Conservation (phyloP, 2,888 invertebrate genomes). For the Brachylomia viminalis region DNA sequence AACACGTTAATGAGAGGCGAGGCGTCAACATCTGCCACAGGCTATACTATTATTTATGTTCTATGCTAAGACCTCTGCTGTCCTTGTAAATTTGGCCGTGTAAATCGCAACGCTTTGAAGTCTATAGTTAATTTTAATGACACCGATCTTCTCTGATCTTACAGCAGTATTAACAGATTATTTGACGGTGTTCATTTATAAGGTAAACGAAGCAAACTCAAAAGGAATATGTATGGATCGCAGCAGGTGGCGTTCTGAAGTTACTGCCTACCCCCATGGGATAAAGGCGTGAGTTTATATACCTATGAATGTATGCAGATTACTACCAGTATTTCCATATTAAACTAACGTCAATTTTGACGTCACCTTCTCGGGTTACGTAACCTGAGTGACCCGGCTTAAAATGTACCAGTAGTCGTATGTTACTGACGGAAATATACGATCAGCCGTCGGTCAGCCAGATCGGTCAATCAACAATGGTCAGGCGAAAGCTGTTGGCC, state of each 20-base stretch:
- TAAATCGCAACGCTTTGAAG: neutral
- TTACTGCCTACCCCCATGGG: no score
- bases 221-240: no score
- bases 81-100: neutral
- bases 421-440: conserved; percentile 25
- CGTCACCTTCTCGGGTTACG: neutral
- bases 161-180: no score
- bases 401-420: conserved; percentile 4
- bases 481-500: neutral
- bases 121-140: neutral
- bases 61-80: neutral
- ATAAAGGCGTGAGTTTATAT: neutral
- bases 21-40: neutral
- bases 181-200: neutral
- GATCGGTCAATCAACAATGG: conserved; percentile 27
- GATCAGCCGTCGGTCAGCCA: conserved; percentile 9
- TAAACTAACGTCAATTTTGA: neutral
- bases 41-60: neutral
- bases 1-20: neutral
- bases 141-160: neutral
- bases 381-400: conserved; percentile 14
- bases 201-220: no score
- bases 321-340: neutral
- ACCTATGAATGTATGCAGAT: neutral
- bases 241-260: neutral